Base-by-base conservation (phyloP, 2,888 invertebrate species). In the Pristionchus entomophagus region DNA sequence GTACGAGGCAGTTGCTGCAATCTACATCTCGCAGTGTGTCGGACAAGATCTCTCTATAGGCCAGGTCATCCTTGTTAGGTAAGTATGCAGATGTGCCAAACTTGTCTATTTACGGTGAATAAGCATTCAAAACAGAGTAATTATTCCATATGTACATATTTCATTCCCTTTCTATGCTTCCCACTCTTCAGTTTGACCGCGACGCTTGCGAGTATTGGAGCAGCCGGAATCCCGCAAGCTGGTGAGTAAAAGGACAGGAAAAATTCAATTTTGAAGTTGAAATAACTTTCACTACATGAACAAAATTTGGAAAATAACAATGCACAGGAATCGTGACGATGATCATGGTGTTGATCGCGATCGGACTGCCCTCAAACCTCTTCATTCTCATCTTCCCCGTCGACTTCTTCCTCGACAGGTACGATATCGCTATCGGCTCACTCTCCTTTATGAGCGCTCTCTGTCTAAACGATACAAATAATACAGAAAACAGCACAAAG, bases 201-300 rank as follows among this genome's bases (percentile, higher is more conserved):
- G 35, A 98, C 98, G 0, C 96, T 97, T 85, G 98, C 98, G 1
- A 97, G 97, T 92, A 97, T 98, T 93, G 98, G 98, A 88, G 98
- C 98, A 41, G 98, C 98, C n/a, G 97, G 98, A 85, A 97, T 98
- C 49, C 92, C 92, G 59, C 91, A 91, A 88, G 92, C 92, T 32
- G 92, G 92, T 88, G n/a, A 38, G 82, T 26, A 17, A 32, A 32
- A 10, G 19, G 35, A 10, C 17, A 69, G 69, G 35, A 69, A 14
- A 8, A 35, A 22, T 59, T 8, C 19, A 22, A 5, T 22, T 6
- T 26, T 81, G 4, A 22, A 56, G 35, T 8, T 17, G 14, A 4
- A 8, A 53, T 80, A 22, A 12, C n/a, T n/a, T 0, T 22, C 38
- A 22, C 19, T 5, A 45, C 2, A 10, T 45, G 4, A 81, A 51